A percentile compares a stretch with the other conserved stretches of the same genome.
phyloP scores from a whole-genome alignment of 2,888 invertebrate genomes.

The Toxonevra muliebris region DNA sequence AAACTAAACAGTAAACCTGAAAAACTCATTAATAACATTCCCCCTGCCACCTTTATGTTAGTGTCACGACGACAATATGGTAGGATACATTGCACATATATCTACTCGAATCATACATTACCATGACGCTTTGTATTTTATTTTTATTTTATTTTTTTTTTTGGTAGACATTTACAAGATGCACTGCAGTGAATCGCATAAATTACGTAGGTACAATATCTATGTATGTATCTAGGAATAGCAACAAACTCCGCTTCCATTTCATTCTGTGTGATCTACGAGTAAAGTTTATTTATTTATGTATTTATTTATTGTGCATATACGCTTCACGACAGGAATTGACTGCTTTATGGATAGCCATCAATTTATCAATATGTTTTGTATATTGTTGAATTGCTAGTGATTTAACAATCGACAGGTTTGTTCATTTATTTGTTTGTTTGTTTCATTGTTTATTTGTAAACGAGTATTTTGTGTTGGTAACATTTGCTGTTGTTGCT shows the following conservation, averaged over 20 bases:
- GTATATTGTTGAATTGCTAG: conserved; percentile 26
- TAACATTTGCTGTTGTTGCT: too few relatives aligned
- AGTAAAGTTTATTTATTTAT: conserved; percentile 40
- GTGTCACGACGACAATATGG: too few relatives aligned
- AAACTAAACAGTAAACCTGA: too few relatives aligned
- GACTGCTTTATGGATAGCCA: conserved; percentile 41
- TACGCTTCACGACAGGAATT: conserved; percentile 39
- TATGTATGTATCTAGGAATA: not conserved
- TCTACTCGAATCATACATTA: not conserved
- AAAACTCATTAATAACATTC: too few relatives aligned
- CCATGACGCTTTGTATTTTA: not conserved
- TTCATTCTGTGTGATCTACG: conserved; percentile 27
- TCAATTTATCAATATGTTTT: conserved; percentile 36
- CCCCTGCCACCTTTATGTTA: too few relatives aligned
- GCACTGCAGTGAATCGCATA: not conserved
- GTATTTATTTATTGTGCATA: not conserved
- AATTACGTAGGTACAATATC: not conserved
- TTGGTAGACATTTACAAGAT: not conserved
- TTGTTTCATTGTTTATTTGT: conserved; percentile 1
- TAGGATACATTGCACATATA: too few relatives aligned
- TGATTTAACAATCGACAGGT: conserved; percentile 32
- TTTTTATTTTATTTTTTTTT: too few relatives aligned
- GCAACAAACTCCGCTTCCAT: conserved; percentile 5
- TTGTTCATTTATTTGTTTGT: conserved; percentile 11
- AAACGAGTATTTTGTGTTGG: too few relatives aligned